Base-by-base conservation (phyloP, 1,140 invertebrate genomes). In the Orius laevigatus region DNA sequence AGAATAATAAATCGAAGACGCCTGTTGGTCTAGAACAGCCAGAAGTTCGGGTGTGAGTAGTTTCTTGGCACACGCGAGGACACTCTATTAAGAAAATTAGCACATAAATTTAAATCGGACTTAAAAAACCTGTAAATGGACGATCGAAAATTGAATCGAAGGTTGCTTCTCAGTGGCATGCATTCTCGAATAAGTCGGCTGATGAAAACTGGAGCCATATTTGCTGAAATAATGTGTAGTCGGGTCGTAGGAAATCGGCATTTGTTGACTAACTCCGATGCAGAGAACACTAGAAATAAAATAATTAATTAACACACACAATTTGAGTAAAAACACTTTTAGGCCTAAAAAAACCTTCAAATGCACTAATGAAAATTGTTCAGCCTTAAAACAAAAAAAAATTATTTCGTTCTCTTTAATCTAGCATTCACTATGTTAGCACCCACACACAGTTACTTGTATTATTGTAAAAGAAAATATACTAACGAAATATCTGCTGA, bases 191-290 rank as follows among this genome's bases (percentile, higher is more conserved):
- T 85, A 78, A 0, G 81, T 79, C 59, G 84, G 84, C 60, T 87
- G 82, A 65, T 86, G 84, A 53, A 95, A 95, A 60, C 84, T 90
- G 0, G 91, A 93, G 14, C 90, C 91, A 59, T 84, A 88, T 58
- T 89, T 88, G 42, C 81, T 78, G 57, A 95, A 95, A 63, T 91
- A 92, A 61, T 90, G 83, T 8, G 76, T 79, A 0, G 77, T 78
- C 1, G 84, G 76, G 66, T 92, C 84, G 55, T 84, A 83, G 1
- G 76, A 74, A 4, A 78, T 32, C 10, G 50, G 41, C 20, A 52
- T 43, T 16, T 50, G 51, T 31, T 25, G 47, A 15, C 49, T 54
- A 12, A 38, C 50, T 39, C 52, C 51, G 32, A 12, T 25, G 25
- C 48, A 48, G 15, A 55, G 15, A 8, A 38, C 34, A 36, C 54